These are phyloP conservation scores for Drosophila baimaii DNA, from an alignment of 1,140 invertebrate species.

Conservation along the genomic window DNA sequence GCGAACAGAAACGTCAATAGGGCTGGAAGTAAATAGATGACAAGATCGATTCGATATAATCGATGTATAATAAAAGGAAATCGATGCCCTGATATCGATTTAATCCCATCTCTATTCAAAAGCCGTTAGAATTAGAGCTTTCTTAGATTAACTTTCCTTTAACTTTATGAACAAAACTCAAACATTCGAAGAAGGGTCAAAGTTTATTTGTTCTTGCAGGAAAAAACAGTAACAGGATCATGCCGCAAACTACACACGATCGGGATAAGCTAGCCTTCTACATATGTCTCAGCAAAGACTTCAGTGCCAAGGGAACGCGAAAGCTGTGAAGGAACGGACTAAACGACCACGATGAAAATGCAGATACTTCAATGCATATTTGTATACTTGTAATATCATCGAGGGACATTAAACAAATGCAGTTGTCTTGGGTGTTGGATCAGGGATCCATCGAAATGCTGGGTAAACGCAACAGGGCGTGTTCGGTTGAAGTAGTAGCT, in stretches of 20 bases:
- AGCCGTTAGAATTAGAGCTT: no score
- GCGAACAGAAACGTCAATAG: background rate
- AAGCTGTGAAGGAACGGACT: conserved; percentile 12
- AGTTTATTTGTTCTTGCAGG: conserved; percentile 42
- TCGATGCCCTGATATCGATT: no score
- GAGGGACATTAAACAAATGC: conserved; percentile 58
- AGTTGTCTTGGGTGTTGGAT: conserved; percentile 50
- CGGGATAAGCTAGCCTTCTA: conserved; percentile 20
- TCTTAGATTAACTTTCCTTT: no score
- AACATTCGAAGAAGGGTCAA: conserved; percentile 11
- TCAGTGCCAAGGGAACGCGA: conserved; percentile 17
- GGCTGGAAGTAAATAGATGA: no score
- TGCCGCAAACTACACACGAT: conserved; percentile 17
- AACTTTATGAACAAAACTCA: background rate
- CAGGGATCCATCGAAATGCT: conserved; percentile 46
- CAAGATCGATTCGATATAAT: no score
- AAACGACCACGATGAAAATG: conserved; percentile 26
- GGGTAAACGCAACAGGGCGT: conserved; percentile 42
- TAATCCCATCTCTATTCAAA: no score
- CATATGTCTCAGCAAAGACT: conserved; percentile 22
- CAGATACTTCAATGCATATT: conserved; percentile 16
- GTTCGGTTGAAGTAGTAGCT: conserved; percentile 13
- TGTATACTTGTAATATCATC: conserved; percentile 47
- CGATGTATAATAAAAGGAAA: no score
- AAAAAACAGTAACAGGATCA: conserved; percentile 39